Evolutionary conservation across 2,113 vertebrate species (phyloP).

Genomic region (human): DNA sequence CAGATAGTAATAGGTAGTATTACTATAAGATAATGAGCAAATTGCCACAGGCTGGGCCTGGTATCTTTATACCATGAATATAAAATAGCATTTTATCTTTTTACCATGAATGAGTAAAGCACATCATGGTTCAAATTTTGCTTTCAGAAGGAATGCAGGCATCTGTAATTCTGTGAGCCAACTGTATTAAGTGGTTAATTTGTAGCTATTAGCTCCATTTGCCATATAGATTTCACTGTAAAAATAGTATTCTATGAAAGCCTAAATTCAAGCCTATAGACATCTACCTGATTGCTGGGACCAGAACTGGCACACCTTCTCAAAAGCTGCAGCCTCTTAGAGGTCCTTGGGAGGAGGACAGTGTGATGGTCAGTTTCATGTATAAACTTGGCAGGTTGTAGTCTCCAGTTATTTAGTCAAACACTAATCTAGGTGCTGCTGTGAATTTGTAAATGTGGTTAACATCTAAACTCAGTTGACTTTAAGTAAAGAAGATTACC

Average conservation of each 20-base stretch:
- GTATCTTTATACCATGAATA: not conserved
- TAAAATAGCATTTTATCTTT: constrained; percentile 19
- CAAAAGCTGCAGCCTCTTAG: not conserved
- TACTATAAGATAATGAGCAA: constrained; percentile 50
- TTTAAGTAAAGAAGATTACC: not conserved
- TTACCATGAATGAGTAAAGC: not conserved
- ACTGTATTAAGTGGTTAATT: not conserved
- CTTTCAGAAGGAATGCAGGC: constrained; percentile 24
- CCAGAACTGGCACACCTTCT: not conserved
- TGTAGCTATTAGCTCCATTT: not conserved
- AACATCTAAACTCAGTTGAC: not conserved
- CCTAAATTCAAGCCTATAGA: not conserved
- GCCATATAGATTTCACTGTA: not conserved
- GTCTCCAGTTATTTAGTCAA: not conserved
- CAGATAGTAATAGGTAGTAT: constrained; percentile 19
- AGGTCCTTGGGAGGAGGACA: not conserved
- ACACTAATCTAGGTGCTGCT: not conserved
- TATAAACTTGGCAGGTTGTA: not conserved
- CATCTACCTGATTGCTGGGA: not conserved
- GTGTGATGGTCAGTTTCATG: not conserved
- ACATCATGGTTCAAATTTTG: not conserved
- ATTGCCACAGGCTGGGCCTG: constrained; percentile 14
- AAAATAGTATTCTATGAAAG: not conserved
- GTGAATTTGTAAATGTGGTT: not conserved
- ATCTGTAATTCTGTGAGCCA: not conserved